phyloP scores from a whole-genome alignment of 1,140 invertebrate genomes.

The Zaprionus taronus region DNA sequence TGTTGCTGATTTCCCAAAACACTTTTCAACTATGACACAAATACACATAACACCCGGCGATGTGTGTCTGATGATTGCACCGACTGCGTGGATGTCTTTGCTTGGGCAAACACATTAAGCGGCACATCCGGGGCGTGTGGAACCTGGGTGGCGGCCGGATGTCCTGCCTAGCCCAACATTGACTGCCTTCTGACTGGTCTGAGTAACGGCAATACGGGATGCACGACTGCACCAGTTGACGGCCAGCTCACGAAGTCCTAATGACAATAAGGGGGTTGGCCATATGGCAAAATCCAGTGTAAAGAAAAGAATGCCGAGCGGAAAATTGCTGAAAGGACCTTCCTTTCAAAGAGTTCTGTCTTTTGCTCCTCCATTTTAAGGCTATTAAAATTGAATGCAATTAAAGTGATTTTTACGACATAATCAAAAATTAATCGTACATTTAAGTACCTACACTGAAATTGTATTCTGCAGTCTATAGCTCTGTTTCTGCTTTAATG shows the following conservation, averaged over 20 bases:
- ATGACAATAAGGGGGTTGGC: slow-evolving; percentile 9
- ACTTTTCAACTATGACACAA: slow-evolving; percentile 45
- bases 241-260: slow-evolving; percentile 21
- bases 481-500: slow-evolving; percentile 63
- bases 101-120: slow-evolving; percentile 70
- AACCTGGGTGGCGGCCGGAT: slow-evolving; percentile 30
- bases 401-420: background rate
- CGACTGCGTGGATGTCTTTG: slow-evolving; percentile 56
- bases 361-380: background rate
- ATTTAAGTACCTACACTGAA: background rate
- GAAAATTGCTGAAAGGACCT: background rate
- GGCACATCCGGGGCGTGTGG: slow-evolving; percentile 65
- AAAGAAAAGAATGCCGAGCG: background rate
- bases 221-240: slow-evolving; percentile 69
- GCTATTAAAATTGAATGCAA: background rate
- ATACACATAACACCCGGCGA: slow-evolving; percentile 26
- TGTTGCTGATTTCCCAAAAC: slow-evolving; percentile 76
- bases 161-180: slow-evolving; percentile 48
- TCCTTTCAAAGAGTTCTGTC: background rate
- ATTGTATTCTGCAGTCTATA: slow-evolving; percentile 19
- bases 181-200: slow-evolving; percentile 26
- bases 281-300: background rate
- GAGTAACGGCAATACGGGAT: slow-evolving; percentile 74
- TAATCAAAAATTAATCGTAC: slow-evolving; percentile 3
- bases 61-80: slow-evolving; percentile 54